Evolutionary conservation across 2,797 vertebrate genomes (phyloP), one percentile per base, ranked within the genome.

Genomic region (Steatocranus sp.): DNA sequence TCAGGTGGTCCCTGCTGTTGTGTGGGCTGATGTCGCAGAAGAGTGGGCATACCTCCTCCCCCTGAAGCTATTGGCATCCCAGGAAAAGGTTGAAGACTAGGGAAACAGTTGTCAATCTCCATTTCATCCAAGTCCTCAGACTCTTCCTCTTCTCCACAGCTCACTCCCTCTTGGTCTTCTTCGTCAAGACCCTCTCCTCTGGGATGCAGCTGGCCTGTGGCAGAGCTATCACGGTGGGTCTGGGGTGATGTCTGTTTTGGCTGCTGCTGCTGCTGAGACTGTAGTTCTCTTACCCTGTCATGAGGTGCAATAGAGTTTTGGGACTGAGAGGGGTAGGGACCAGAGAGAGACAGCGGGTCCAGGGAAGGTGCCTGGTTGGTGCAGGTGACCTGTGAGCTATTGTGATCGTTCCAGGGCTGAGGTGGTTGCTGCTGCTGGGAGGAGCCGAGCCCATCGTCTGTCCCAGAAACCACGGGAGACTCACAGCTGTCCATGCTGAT

Each of bases 401-500:
- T 94, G 93, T 93, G 96, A 95, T 97, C 93, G 94, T 96, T 97
- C 96, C 96, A 97, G 96, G 96, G 95, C 92, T 96, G 97, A 97
- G 97, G 95, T 96, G 97, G 95, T 97, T 94, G 93, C 96, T 98
- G 96, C 95, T 97, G 96, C 96, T 98, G 98, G 94, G 97, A 94
- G 92, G 98, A 96, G 96, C 97, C 91, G 92, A 98, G 98, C 97
- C 98, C 98, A 99, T 99, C 97, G 97, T 99, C 98, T 98, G 98
- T 98, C 97, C 98, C 98, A 96, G 98, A 97, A 97, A 99, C 96
- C 97, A 97, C 97, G 90, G 98, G 97, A 96, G 98, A 98, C 97
- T 99, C 98, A 99, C 99, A 99, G 98, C 98, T 98, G 98, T 99
- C 99, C 99, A 99, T 99, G 98, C 97, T 97, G 97, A 97, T 97